phyloP scores from a whole-genome alignment of 2,888 invertebrate genomes.

The Thysanoteuthis rhombus region DNA sequence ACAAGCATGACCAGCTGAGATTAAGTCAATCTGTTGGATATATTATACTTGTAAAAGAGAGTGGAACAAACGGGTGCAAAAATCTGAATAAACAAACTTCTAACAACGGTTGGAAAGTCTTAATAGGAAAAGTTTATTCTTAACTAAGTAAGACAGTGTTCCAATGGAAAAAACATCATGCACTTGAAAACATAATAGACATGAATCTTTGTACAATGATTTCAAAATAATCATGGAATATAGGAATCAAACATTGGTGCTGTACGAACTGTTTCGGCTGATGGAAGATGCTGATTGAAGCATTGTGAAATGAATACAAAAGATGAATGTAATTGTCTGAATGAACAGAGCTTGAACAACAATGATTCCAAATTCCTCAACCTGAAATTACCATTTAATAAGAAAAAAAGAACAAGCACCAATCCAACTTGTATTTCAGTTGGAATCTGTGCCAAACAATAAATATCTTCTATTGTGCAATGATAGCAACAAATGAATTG shows the following conservation, averaged over 20 bases:
- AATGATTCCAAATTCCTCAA: background rate
- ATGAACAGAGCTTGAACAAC: background rate
- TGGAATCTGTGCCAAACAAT: background rate
- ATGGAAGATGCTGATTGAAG: background rate
- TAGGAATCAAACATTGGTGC: background rate
- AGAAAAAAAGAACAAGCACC: background rate
- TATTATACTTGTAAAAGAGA: too few relatives aligned
- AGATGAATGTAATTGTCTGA: background rate
- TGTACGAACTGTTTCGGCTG: background rate
- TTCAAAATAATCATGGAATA: background rate
- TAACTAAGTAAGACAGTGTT: too few relatives aligned
- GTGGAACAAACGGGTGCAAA: too few relatives aligned
- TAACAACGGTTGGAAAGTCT: too few relatives aligned
- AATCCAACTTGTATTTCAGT: background rate
- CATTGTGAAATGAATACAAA: background rate
- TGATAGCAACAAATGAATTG: background rate
- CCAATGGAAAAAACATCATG: too few relatives aligned
- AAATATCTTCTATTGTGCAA: background rate
- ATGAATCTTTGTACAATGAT: background rate
- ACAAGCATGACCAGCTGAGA: too few relatives aligned
- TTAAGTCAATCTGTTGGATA: too few relatives aligned
- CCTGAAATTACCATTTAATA: background rate
- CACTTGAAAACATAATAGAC: background rate
- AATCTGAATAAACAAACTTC: too few relatives aligned
- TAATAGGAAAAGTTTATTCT: too few relatives aligned